phyloP scores from a whole-genome alignment of 2,797 vertebrate species.

The Sebastes vulpes region DNA sequence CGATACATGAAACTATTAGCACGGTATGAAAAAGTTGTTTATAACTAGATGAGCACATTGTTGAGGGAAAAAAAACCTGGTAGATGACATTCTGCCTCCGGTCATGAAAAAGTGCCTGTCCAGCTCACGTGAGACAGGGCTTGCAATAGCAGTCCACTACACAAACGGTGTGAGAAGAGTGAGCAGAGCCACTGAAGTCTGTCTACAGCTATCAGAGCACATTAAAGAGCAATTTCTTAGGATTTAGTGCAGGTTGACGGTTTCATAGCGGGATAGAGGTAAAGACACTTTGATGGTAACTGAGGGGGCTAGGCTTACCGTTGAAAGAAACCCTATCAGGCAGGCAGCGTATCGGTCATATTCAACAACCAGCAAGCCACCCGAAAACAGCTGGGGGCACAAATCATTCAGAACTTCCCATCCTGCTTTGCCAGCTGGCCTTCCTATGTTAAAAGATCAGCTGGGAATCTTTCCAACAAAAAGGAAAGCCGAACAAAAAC shows the following conservation, averaged over 20 bases:
- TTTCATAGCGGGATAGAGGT: conserved; percentile 22
- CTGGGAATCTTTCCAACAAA: conserved; percentile 11
- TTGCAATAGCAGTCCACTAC: conserved; percentile 80
- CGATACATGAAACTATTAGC: conserved; percentile 17
- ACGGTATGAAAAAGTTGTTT: conserved; percentile 7
- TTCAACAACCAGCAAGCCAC: conserved; percentile 33
- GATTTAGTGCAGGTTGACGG: conserved; percentile 85
- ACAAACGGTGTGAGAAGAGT: conserved; percentile 32
- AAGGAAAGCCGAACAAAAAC: conserved; percentile 32
- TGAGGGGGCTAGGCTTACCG: conserved; percentile 59
- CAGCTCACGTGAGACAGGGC: conserved; percentile 83
- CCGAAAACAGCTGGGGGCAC: conserved; percentile 3
- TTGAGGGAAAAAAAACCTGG: background rate
- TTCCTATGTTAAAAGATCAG: conserved; percentile 7
- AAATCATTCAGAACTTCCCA: background rate
- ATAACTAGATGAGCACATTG: conserved; percentile 2
- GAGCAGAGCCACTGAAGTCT: conserved; percentile 48
- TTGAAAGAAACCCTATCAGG: conserved; percentile 3
- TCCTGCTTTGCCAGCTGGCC: conserved; percentile 34
- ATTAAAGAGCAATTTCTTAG: conserved; percentile 23
- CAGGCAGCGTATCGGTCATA: conserved; percentile 7
- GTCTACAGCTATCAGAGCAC: conserved; percentile 39
- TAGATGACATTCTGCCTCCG: conserved; percentile 30
- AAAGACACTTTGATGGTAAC: conserved; percentile 34
- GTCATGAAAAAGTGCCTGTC: conserved; percentile 81